These are phyloP conservation scores for Ictidomys tridecemlineatus DNA, from an alignment of 2,113 vertebrate genomes.

Conservation along the genomic window DNA sequence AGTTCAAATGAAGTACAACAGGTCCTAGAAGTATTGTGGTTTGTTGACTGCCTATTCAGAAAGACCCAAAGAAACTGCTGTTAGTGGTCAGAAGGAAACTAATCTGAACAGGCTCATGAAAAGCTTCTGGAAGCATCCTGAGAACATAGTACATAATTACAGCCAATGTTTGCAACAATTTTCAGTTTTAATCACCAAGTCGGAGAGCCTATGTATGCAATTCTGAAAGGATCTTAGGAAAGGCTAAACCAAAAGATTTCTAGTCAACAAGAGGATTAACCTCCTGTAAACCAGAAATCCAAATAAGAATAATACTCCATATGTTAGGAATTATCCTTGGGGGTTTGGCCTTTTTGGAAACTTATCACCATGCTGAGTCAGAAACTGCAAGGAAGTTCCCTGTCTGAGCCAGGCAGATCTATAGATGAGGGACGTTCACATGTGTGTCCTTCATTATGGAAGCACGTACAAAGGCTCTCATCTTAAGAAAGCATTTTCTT, in stretches of 20 bases:
- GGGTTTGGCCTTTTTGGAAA: neutral
- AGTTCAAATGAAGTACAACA: neutral
- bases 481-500: neutral
- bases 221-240: neutral
- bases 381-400: neutral
- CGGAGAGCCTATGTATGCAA: neutral
- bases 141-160: neutral
- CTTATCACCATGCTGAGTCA: neutral
- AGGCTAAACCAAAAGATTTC: neutral
- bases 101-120: neutral
- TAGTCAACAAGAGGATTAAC: neutral
- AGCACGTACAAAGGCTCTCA: neutral
- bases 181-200: neutral
- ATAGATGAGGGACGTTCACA: neutral
- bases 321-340: neutral
- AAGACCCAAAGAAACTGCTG: neutral
- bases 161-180: neutral
- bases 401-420: neutral
- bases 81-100: conserved; percentile 3
- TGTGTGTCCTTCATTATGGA: neutral
- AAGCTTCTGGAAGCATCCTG: neutral
- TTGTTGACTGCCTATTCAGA: neutral
- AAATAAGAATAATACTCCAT: neutral
- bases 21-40: neutral
- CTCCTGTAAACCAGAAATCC: neutral